Percentiles rank a stretch among this genome's conserved stretches.
Evolutionary conservation across 2,797 vertebrate species (phyloP).

Genomic region (Hemibagrus guttatus): DNA sequence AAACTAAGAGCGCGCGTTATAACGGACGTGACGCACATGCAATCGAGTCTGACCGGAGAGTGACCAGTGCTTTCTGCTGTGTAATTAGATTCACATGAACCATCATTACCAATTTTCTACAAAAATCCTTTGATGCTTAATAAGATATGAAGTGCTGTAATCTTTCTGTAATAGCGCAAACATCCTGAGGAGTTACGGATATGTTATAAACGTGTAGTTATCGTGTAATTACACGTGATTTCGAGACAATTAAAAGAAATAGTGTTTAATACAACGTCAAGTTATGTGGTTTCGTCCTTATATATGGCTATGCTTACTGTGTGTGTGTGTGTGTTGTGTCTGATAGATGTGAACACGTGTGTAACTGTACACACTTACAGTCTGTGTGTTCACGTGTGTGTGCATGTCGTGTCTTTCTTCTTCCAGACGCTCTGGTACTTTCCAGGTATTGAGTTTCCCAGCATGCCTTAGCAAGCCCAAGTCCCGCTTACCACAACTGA

Average conservation of each 20-base stretch:
- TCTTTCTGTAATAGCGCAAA: background rate
- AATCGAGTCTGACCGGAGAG: background rate
- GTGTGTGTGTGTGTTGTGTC: background rate
- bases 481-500: slow-evolving; percentile 64
- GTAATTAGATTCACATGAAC: no score
- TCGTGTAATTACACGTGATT: background rate
- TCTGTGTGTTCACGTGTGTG: slow-evolving; percentile 1
- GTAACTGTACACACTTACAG: background rate
- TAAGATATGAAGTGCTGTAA: background rate
- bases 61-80: no score
- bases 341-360: background rate
- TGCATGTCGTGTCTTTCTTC: slow-evolving; percentile 33
- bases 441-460: slow-evolving; percentile 73
- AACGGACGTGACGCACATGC: no score
- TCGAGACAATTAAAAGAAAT: background rate
- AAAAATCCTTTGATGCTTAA: background rate
- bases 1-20: no score
- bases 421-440: slow-evolving; percentile 71
- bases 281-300: background rate
- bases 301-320: background rate
- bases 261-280: background rate
- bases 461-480: slow-evolving; percentile 72
- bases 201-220: background rate
- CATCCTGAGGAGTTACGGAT: background rate
- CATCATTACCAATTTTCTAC: no score